Percentiles rank a stretch among this genome's conserved stretches.
phyloP scores from a whole-genome alignment of 2,888 invertebrate species.

The Nemotelus pantherinus region DNA sequence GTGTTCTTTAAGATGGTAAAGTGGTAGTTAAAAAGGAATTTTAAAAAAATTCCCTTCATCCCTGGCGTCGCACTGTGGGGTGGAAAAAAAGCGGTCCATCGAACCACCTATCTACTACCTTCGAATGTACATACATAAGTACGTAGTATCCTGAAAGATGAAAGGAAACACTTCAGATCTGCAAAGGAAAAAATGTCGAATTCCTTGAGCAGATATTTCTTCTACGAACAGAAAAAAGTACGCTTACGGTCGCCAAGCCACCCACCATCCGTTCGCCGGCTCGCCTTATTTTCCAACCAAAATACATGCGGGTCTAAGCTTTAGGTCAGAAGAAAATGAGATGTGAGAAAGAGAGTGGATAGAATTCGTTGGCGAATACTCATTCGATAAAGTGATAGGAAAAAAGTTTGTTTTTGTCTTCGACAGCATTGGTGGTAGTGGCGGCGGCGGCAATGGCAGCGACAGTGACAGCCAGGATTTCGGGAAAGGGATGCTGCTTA shows the following conservation, averaged over 20 bases:
- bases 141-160: not conserved
- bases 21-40: slow-evolving; percentile 25
- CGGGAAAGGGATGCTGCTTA: too few species aligned
- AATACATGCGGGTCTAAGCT: not conserved
- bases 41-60: not conserved
- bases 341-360: not conserved
- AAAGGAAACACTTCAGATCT: not conserved
- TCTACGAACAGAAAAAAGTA: not conserved
- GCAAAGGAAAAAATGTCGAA: slow-evolving; percentile 4
- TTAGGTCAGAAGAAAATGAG: slow-evolving; percentile 1
- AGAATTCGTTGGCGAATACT: slow-evolving; percentile 13
- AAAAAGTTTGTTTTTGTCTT: slow-evolving; percentile 15
- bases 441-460: too few species aligned
- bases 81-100: not conserved
- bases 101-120: not conserved
- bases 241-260: too few species aligned
- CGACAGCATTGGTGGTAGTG: too few species aligned
- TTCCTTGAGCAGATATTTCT: slow-evolving; percentile 16
- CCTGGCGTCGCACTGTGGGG: not conserved
- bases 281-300: too few species aligned
- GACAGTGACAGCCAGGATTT: too few species aligned
- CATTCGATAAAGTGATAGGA: slow-evolving; percentile 28
- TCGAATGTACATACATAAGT: too few species aligned
- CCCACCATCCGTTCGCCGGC: too few species aligned
- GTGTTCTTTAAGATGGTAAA: slow-evolving; percentile 8